These are phyloP conservation scores for Caenorhabditis sp. DNA, from an alignment of 2,888 invertebrate genomes.

Conservation along the genomic window DNA sequence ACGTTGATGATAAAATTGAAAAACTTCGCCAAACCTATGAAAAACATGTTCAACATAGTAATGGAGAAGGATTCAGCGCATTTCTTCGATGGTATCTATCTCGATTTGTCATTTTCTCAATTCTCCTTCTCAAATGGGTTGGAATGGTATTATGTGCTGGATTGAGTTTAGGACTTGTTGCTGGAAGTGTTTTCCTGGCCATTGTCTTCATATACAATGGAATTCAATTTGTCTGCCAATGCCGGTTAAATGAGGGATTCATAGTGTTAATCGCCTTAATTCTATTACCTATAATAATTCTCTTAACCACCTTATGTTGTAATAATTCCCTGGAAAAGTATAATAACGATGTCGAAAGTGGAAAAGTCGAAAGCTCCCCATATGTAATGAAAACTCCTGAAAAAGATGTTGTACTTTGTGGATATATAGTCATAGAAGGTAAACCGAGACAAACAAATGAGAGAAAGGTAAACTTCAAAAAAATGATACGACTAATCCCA, in stretches of 20 bases:
- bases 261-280: slow-evolving; percentile 32
- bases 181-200: slow-evolving; percentile 50
- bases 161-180: slow-evolving; percentile 44
- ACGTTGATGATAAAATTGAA: neutral
- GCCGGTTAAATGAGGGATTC: slow-evolving; percentile 56
- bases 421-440: slow-evolving; percentile 50
- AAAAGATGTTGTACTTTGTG: slow-evolving; percentile 49
- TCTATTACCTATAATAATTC: slow-evolving; percentile 45
- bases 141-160: slow-evolving; percentile 52
- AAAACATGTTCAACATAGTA: neutral
- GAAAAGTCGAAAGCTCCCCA: slow-evolving; percentile 33
- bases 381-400: slow-evolving; percentile 49
- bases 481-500: neutral
- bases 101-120: slow-evolving; percentile 30
- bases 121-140: slow-evolving; percentile 45
- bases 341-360: slow-evolving; percentile 49
- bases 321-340: slow-evolving; percentile 59
- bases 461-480: slow-evolving; percentile 46
- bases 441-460: slow-evolving; percentile 22
- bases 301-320: slow-evolving; percentile 57
- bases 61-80: slow-evolving; percentile 24
- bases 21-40: neutral
- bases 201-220: slow-evolving; percentile 58
- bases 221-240: slow-evolving; percentile 56
- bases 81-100: slow-evolving; percentile 43